Evolutionary conservation across 2,797 vertebrate species (phyloP), one percentile per base, ranked within the genome.

Genomic region (Kryptopterus vitreolus): DNA sequence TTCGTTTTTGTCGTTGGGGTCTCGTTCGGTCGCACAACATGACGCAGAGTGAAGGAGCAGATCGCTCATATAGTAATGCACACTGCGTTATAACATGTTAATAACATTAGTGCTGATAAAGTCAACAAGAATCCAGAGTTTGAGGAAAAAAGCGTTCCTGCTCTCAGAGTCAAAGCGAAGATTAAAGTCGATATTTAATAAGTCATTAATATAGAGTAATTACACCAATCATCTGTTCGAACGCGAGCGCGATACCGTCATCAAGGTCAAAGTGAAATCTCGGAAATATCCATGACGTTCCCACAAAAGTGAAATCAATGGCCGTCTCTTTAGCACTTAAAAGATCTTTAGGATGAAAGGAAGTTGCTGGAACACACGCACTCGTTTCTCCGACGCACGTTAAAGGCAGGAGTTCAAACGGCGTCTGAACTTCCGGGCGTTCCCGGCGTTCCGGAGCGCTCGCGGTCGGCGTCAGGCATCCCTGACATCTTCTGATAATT

Each of bases 401-500:
- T 33, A 55, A 55, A 72, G 50, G 50, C 65, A 77, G 16, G 5
- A 63, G 66, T 77, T 63, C 57, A 77, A 82, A 72, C 33, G 20
- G 0, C 46, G 66, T 57, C 58, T 82, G 53, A 75, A 48, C 35
- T 10, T 13, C 38, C 29, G n/a, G n/a, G 3, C 62, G 57, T 62
- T 82, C 50, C 66, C 59, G 75, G 81, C 65, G 76, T 75, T 66
- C 75, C 50, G 48, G 75, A 72, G n/a, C 10, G 29, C 18, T 55
- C 31, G 46, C 55, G 57, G 68, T 70, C 50, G 59, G 70, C 58
- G 48, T 80, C 69, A 70, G 16, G 31, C 78, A n/a, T 65, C 65
- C 46, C 53, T 65, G 69, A 73, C 78, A 80, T 20, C 65, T 80
- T 63, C 46, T 78, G 26, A 71, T 66, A 78, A 82, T 78, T 63